A percentile compares a stretch with the other conserved stretches of the same genome.
Conservation (phyloP, 2,888 invertebrate species). For the Trachelus troglodyta region DNA sequence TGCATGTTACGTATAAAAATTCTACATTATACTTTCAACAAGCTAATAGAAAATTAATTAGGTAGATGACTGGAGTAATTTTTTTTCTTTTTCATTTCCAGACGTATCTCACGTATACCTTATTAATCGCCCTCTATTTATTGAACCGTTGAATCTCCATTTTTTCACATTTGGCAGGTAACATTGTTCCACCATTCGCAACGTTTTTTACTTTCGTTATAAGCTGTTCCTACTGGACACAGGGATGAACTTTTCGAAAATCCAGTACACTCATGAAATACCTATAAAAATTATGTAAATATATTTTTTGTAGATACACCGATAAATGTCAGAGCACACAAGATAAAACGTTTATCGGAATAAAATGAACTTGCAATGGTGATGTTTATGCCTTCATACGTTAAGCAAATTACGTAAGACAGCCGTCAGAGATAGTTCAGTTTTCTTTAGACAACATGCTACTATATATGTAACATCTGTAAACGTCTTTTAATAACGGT, state of each 20-base stretch:
- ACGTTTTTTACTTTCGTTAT: slow-evolving; percentile 83
- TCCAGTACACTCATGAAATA: slow-evolving; percentile 87
- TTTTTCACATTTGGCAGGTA: slow-evolving; percentile 68
- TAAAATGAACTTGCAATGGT: slow-evolving; percentile 10
- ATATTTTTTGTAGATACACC: slow-evolving; percentile 18
- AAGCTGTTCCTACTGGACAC: slow-evolving; percentile 85
- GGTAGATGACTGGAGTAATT: background rate
- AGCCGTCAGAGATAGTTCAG: background rate
- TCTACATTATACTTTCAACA: background rate
- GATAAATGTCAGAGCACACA: slow-evolving; percentile 12
- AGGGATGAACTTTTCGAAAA: slow-evolving; percentile 84
- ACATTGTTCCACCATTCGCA: slow-evolving; percentile 94
- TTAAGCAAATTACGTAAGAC: slow-evolving; percentile 12
- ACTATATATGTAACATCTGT: background rate
- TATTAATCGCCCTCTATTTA: background rate
- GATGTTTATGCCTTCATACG: slow-evolving; percentile 15
- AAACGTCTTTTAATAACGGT: background rate
- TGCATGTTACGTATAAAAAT: slow-evolving; percentile 1
- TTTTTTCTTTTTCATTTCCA: background rate
- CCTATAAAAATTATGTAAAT: slow-evolving; percentile 66
- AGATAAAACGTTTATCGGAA: background rate
- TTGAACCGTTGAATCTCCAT: background rate
- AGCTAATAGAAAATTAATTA: background rate
- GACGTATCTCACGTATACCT: background rate
- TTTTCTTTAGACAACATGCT: background rate